Conservation (phyloP, 1,140 invertebrate genomes). For the Drosophila tsacasi region DNA sequence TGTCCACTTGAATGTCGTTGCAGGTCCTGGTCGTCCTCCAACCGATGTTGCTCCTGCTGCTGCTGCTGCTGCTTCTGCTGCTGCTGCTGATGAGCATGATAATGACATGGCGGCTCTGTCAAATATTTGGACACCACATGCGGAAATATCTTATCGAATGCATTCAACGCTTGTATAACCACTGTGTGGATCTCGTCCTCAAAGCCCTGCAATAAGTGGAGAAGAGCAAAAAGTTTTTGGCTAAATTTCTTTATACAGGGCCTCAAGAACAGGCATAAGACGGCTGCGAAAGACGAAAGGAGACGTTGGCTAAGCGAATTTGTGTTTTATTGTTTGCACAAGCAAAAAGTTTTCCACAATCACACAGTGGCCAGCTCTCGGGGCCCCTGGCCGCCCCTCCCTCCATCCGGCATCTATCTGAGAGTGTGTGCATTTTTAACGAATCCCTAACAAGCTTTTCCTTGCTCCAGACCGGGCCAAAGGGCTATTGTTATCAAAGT, state of each 20-base stretch:
- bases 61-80: conserved; percentile 23
- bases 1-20: conserved; percentile 74
- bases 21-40: conserved; percentile 40
- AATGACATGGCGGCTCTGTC: conserved; percentile 83
- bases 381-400: not conserved
- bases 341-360: conserved; percentile 75
- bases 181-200: conserved; percentile 87
- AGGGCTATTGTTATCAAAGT: conserved; percentile 79
- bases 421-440: conserved; percentile 77
- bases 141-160: conserved; percentile 85
- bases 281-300: conserved; percentile 24
- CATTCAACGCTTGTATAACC: conserved; percentile 85
- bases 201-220: conserved; percentile 86
- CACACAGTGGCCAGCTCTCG: conserved; percentile 44
- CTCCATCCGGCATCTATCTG: conserved; percentile 35
- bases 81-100: conserved; percentile 81
- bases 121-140: conserved; percentile 84
- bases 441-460: conserved; percentile 82
- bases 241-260: conserved; percentile 70
- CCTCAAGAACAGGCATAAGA: conserved; percentile 61
- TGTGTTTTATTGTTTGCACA: conserved; percentile 83
- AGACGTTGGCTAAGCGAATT: conserved; percentile 72
- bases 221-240: conserved; percentile 52
- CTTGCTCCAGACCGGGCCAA: conserved; percentile 52
- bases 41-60: conserved; percentile 26